Conservation (phyloP, 2,113 vertebrate genomes). For the Zosterops lateralis region DNA sequence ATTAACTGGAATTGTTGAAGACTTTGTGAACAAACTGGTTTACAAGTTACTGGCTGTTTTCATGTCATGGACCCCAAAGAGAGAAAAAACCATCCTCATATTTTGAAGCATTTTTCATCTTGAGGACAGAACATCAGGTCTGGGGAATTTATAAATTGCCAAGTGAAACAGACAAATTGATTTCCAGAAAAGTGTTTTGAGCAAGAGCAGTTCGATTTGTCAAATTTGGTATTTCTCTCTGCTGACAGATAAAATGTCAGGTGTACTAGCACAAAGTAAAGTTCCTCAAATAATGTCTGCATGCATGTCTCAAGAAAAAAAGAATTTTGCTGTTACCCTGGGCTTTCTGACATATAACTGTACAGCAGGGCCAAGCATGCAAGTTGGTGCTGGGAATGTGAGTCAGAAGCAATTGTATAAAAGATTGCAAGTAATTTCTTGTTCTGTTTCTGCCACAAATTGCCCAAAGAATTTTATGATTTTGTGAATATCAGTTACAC, state of each 20-base stretch:
- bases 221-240: constrained; percentile 20
- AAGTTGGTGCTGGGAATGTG: neutral
- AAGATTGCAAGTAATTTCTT: constrained; percentile 15
- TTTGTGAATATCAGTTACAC: constrained; percentile 35
- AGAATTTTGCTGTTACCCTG: neutral
- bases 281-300: neutral
- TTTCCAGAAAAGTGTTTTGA: constrained; percentile 47
- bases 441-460: neutral
- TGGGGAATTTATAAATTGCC: constrained; percentile 17
- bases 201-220: constrained; percentile 21
- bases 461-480: neutral
- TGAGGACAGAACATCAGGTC: neutral
- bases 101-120: constrained; percentile 35
- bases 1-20: neutral
- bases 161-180: neutral
- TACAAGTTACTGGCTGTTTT: neutral
- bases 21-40: neutral
- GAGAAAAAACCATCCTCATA: neutral
- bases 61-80: neutral
- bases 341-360: constrained; percentile 1
- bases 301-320: constrained; percentile 22
- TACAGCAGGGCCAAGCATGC: neutral
- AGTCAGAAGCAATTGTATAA: constrained; percentile 10
- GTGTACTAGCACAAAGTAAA: constrained; percentile 12
- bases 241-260: constrained; percentile 48